Percentiles rank a stretch among this genome's conserved stretches.
Evolutionary conservation across 2,797 vertebrate genomes (phyloP).

Genomic region (Amphiprion clarkii): DNA sequence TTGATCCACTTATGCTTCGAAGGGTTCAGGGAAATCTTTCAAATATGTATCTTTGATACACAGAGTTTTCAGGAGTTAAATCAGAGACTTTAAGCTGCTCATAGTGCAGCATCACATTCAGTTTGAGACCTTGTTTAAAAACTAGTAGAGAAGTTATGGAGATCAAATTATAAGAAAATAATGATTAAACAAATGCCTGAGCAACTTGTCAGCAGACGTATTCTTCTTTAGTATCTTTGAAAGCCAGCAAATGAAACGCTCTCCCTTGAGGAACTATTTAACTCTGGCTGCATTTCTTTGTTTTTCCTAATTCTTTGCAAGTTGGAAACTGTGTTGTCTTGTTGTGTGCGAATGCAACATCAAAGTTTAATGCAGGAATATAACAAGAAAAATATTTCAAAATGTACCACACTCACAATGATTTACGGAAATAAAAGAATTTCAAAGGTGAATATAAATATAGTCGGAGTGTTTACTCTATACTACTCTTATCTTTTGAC

Average conservation of each 20-base stretch:
- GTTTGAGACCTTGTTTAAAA: not conserved
- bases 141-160: not conserved
- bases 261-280: constrained; percentile 40
- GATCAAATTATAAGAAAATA: constrained; percentile 6
- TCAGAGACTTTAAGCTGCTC: not conserved
- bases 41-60: no score
- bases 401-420: not conserved
- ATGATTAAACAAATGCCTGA: constrained; percentile 19
- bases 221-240: constrained; percentile 47
- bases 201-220: constrained; percentile 9
- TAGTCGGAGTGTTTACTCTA: not conserved
- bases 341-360: constrained; percentile 18
- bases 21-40: no score
- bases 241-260: constrained; percentile 20
- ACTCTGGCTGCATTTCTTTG: constrained; percentile 21
- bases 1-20: no score
- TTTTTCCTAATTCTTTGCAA: constrained; percentile 35
- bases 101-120: not conserved
- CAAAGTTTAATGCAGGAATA: constrained; percentile 31
- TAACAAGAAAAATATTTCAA: not conserved
- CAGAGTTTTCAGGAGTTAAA: no score
- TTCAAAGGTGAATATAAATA: not conserved
- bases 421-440: not conserved
- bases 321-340: constrained; percentile 31
- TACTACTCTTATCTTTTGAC: not conserved